Percentiles rank a stretch among this genome's conserved stretches.
Conservation (phyloP, 2,113 vertebrate species). For the Ailuropoda melanoleuca region DNA sequence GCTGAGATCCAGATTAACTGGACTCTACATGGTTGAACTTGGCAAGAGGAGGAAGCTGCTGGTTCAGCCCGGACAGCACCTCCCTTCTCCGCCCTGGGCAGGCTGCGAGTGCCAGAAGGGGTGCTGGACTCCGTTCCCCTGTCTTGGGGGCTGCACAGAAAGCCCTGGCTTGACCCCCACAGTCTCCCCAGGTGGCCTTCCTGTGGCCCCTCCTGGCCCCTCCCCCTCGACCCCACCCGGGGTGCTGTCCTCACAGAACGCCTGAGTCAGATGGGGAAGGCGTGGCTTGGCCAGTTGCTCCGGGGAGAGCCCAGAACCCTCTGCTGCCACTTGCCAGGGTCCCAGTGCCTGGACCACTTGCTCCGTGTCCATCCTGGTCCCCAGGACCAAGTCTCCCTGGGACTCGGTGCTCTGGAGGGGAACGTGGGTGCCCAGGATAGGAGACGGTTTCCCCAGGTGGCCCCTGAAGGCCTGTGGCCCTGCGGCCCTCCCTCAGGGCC, state of each 20-base stretch:
- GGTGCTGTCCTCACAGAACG: neutral
- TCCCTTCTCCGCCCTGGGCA: neutral
- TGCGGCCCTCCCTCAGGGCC: neutral
- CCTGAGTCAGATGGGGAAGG: neutral
- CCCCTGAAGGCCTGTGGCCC: neutral
- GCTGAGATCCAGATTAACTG: neutral
- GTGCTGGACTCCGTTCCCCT: neutral
- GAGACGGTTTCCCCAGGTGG: neutral
- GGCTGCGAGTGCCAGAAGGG: accelerated
- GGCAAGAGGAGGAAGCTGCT: neutral
- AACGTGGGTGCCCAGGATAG: neutral
- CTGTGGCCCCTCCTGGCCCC: neutral
- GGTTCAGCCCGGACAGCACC: neutral
- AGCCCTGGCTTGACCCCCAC: neutral
- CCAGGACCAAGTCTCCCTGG: neutral
- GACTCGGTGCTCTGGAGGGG: accelerated
- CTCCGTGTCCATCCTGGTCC: neutral
- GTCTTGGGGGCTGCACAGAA: neutral
- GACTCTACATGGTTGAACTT: neutral
- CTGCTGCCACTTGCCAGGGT: neutral
- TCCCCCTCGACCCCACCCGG: accelerated
- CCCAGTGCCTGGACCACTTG: neutral
- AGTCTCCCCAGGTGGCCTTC: neutral
- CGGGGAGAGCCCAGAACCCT: neutral
- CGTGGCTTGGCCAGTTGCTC: neutral